A percentile compares a stretch with the other conserved stretches of the same genome.
Evolutionary conservation across 2,797 vertebrate genomes (phyloP).

Genomic region (Takifugu ocellatus): DNA sequence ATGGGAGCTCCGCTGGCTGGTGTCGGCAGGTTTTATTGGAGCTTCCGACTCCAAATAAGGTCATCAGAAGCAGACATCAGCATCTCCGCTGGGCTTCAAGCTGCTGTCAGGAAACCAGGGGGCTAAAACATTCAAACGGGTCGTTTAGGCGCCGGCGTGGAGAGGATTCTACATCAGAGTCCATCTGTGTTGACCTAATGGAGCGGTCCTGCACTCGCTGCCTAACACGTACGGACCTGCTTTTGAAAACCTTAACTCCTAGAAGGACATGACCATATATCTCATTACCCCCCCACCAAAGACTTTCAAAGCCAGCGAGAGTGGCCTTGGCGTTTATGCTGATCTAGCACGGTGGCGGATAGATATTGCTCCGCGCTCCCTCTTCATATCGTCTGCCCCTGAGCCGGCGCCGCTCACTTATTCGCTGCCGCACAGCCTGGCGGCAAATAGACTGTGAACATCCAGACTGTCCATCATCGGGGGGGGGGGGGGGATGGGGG

Average conservation of each 20-base stretch:
- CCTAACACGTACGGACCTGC: neutral
- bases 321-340: constrained; percentile 70
- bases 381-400: constrained; percentile 67
- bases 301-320: constrained; percentile 7
- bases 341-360: constrained; percentile 67
- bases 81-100: too few relatives aligned
- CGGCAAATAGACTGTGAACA: constrained; percentile 72
- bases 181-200: too few relatives aligned
- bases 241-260: neutral
- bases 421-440: constrained; percentile 55
- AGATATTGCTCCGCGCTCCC: constrained; percentile 66
- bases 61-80: too few relatives aligned
- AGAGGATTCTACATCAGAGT: too few relatives aligned
- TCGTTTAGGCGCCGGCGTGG: too few relatives aligned
- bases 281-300: neutral
- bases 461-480: constrained; percentile 69
- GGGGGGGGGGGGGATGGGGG: constrained; percentile 60
- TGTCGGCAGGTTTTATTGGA: too few relatives aligned
- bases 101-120: too few relatives aligned
- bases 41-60: too few relatives aligned
- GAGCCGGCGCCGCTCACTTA: constrained; percentile 66
- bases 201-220: too few relatives aligned
- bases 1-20: too few relatives aligned
- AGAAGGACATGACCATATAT: too few relatives aligned
- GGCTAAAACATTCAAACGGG: too few relatives aligned